A percentile compares a stretch with the other conserved stretches of the same genome.
These are phyloP conservation scores for Rhagonycha lutea DNA, from an alignment of 2,888 invertebrate species.

Conservation along the genomic window DNA sequence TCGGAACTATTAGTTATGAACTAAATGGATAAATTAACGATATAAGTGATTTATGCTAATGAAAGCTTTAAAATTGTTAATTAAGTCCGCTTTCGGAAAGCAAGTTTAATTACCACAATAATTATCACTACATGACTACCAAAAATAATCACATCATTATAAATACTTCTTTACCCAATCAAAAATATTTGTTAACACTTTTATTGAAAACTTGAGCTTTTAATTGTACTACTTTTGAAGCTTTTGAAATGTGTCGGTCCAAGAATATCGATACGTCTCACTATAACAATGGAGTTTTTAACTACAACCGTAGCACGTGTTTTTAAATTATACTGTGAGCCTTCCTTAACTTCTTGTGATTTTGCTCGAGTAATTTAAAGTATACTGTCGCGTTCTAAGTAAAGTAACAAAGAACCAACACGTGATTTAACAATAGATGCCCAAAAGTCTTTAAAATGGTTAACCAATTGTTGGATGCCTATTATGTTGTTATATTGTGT, in stretches of 20 bases:
- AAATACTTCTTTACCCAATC: not conserved
- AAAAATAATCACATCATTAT: not conserved
- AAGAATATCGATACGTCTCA: conserved; percentile 15
- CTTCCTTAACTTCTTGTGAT: not conserved
- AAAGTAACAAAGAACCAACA: conserved; percentile 30
- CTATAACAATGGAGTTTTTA: conserved; percentile 21
- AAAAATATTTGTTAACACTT: not conserved
- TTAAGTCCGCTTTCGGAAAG: not conserved
- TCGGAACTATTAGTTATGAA: conserved; percentile 26
- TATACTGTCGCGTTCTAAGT: conserved; percentile 21
- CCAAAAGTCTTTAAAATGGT: conserved; percentile 37
- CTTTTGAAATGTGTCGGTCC: not conserved
- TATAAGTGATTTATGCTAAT: not conserved
- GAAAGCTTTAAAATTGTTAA: not conserved
- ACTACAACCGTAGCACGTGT: conserved; percentile 29
- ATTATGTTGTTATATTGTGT: conserved; percentile 40
- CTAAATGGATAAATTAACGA: conserved; percentile 27
- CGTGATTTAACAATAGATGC: conserved; percentile 35
- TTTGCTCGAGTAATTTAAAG: not conserved
- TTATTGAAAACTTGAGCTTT: not conserved
- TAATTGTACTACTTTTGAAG: not conserved
- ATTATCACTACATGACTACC: not conserved
- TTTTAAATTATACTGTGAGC: conserved; percentile 27
- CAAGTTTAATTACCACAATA: not conserved
- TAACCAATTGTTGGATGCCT: conserved; percentile 35